A percentile compares a stretch with the other conserved stretches of the same genome.
Conservation (phyloP, 2,888 invertebrate genomes). For the Willowsia nigromaculata region DNA sequence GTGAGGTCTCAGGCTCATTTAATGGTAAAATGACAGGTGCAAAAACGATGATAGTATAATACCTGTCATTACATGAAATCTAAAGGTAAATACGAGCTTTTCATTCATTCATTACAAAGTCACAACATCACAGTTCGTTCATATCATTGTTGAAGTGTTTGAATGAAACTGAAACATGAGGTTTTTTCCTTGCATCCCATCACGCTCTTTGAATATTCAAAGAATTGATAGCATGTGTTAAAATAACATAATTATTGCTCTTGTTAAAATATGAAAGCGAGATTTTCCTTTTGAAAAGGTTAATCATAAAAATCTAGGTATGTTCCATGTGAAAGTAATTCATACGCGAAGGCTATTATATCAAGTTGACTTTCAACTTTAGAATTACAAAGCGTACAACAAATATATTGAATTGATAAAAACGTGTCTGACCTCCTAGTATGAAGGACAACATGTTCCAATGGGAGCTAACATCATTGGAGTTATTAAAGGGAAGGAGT, state of each 20-base stretch:
- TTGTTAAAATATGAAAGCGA: background rate
- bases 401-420: too few relatives aligned
- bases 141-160: background rate
- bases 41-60: background rate
- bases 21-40: constrained; percentile 26
- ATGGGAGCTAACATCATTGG: constrained; percentile 80
- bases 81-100: background rate
- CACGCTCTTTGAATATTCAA: background rate
- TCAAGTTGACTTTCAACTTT: too few relatives aligned
- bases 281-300: too few relatives aligned
- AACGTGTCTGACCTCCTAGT: constrained; percentile 41
- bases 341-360: background rate
- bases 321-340: background rate
- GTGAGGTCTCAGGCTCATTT: background rate
- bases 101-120: background rate
- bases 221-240: background rate
- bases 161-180: background rate
- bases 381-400: too few relatives aligned
- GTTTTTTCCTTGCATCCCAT: background rate
- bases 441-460: constrained; percentile 74
- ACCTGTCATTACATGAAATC: background rate
- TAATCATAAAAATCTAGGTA: too few relatives aligned
- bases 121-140: background rate
- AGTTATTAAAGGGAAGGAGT: constrained; percentile 79
- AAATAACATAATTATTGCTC: background rate